Evolutionary conservation across 1,140 invertebrate genomes (phyloP), one percentile per base, ranked within the genome.

Genomic region (Rhyzopertha dominica): DNA sequence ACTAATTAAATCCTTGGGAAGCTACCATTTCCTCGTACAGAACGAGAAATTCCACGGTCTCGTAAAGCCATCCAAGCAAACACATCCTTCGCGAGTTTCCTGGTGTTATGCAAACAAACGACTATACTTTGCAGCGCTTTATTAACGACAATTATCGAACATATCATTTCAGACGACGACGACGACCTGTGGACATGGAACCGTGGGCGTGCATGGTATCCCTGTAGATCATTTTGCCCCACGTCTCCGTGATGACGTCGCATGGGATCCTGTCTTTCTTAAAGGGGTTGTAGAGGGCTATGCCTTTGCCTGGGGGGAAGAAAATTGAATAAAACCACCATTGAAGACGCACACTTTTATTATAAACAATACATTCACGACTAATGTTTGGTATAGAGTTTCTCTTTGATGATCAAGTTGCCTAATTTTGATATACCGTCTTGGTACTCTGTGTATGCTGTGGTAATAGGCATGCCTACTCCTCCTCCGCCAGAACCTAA

Each of bases 381-480:
- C 17, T 7, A 13, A 7, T 34, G 31, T 13, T 5, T 13, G 31
- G 17, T 16, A n/a, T 78, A 76, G 9, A 79, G 49, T 53, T 74
- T 75, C 51, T 73, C 67, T 16, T 66, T 65, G 53, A 79, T 75
- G 10, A 80, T 79, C 17, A 74, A 67, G 0, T 66, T 68, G 1
- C 76, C 78, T 14, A 77, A 57, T 55, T 72, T 72, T 5, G 68
- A 72, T 2, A 79, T 74, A 0, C 61, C 69, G 42, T 79, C 77
- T 60, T 77, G 73, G 51, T 80, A 80, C 58, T 80, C 77, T 0
- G 73, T 71, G 37, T 67, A 70, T 25, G 61, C 59, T 32, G 46
- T 47, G 9, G 54, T 52, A 44, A 20, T 16, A 29, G 25, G 40
- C 4, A 16, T 28, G n/a, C 36, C 12, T 32, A 5, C 12, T 10